These are phyloP conservation scores for Ochropacha duplaris DNA, from an alignment of 2,888 invertebrate species.

Conservation along the genomic window DNA sequence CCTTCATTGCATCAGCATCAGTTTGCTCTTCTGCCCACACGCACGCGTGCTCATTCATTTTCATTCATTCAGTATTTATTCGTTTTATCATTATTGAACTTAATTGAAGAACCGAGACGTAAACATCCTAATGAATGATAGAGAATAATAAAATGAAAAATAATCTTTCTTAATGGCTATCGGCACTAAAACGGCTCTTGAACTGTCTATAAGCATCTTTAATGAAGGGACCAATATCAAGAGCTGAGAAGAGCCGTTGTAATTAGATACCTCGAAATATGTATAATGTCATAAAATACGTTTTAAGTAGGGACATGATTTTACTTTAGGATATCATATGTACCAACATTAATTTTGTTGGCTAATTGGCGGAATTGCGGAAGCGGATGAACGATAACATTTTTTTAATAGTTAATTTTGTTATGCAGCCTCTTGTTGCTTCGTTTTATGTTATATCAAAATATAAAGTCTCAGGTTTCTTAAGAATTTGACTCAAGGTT, in stretches of 20 bases:
- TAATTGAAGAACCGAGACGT: conserved; percentile 25
- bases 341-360: neutral
- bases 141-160: neutral
- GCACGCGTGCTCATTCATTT: conserved; percentile 37
- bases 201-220: no score
- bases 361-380: neutral
- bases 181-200: no score
- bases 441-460: no score
- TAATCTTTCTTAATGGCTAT: no score
- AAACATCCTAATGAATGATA: neutral
- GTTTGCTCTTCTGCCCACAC: conserved; percentile 36
- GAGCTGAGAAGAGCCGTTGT: neutral
- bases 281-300: neutral
- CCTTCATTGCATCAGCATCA: conserved; percentile 46
- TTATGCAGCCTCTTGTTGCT: no score
- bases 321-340: neutral
- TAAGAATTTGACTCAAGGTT: neutral
- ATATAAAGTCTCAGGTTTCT: neutral
- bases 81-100: conserved; percentile 37
- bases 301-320: no score
- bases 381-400: neutral
- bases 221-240: neutral
- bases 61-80: conserved; percentile 42
- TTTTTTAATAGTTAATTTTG: neutral
- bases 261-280: neutral